These are phyloP conservation scores for Ceuthmochares aereus DNA, from an alignment of 2,113 vertebrate genomes.

Conservation along the genomic window DNA sequence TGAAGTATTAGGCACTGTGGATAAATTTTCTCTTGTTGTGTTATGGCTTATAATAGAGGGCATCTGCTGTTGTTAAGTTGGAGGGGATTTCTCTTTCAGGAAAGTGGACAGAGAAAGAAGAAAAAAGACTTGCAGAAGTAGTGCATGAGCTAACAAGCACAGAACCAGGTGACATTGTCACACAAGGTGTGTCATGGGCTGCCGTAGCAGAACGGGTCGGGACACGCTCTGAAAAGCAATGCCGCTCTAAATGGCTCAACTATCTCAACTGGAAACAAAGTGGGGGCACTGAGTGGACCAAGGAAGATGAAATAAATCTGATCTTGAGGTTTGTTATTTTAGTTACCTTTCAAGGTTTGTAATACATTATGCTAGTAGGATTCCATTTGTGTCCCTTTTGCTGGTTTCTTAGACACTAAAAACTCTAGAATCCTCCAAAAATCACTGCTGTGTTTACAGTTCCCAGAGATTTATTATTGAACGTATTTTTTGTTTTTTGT, in stretches of 20 bases:
- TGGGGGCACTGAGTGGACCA: conserved; percentile 97
- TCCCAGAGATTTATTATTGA: conserved; percentile 67
- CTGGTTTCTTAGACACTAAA: conserved; percentile 32
- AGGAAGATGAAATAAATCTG: conserved; percentile 95
- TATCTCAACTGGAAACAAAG: conserved; percentile 99
- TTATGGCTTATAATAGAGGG: neutral
- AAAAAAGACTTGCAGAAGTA: conserved; percentile 91
- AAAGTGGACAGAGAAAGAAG: conserved; percentile 98
- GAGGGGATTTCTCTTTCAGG: conserved; percentile 74
- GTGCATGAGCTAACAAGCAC: conserved; percentile 96
- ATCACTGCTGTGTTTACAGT: conserved; percentile 52
- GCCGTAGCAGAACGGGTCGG: conserved; percentile 92
- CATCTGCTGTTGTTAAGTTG: neutral
- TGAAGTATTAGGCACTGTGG: neutral
- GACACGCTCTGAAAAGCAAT: conserved; percentile 97
- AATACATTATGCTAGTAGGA: neutral
- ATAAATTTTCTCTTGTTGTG: neutral
- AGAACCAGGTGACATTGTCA: conserved; percentile 92
- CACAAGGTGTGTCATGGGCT: conserved; percentile 97
- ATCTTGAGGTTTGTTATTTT: conserved; percentile 84
- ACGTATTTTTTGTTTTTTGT: conserved; percentile 70
- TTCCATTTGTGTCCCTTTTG: conserved; percentile 46
- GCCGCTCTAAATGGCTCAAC: conserved; percentile 98
- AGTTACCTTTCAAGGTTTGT: neutral
- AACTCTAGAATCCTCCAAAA: conserved; percentile 48